Base-by-base conservation (phyloP, 2,888 invertebrate genomes). In the Caenorhabditis virilis region DNA sequence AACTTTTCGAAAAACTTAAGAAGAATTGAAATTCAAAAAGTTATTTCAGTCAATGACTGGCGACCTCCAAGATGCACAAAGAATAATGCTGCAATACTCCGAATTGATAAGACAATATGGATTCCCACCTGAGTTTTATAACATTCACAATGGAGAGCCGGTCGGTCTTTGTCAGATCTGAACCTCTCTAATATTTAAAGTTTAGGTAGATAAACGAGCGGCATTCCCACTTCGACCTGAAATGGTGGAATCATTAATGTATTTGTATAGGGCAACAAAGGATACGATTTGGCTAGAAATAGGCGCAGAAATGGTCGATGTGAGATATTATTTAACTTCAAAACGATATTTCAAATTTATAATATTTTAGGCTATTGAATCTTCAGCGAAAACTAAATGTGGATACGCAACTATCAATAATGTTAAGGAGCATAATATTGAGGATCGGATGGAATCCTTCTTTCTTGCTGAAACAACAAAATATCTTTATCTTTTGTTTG, bases 371-470 rank as follows among this genome's bases (percentile, higher is more conserved):
- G 92, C 95, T 70, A 91, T 99, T 67, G 93, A 97, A 83, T 90
- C 92, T 78, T 92, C 91, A 83, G 91, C 95, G 0, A 89, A 89
- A 83, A 97, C 97, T 0, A 89, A 89, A 0, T 99, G 98, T 84
- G 98, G 98, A 15, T 99, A 95, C 87, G 97, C 98, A 2, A 97
- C 97, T 56, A 92, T 98, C 64, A 93, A 93, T 86, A 93, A 97
- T 85, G 94, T 97, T n/a, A 67, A 64, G 33, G 92, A 93, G 78
- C 95, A 97, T 83, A 88, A 90, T 2, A 90, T 95, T 84, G 97
- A 97, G 83, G 94, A 99, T 84, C 88, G 97, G 39, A 98, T 99
- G 98, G 98, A 99, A 84, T 97, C 97, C 0, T 99, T 98, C 85
- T 99, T 99, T 85, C 86, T 98, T 11, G 91, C 98, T 0, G 98